These are phyloP conservation scores for Margarornis squamiger DNA, from an alignment of 2,797 vertebrate species.

Conservation along the genomic window DNA sequence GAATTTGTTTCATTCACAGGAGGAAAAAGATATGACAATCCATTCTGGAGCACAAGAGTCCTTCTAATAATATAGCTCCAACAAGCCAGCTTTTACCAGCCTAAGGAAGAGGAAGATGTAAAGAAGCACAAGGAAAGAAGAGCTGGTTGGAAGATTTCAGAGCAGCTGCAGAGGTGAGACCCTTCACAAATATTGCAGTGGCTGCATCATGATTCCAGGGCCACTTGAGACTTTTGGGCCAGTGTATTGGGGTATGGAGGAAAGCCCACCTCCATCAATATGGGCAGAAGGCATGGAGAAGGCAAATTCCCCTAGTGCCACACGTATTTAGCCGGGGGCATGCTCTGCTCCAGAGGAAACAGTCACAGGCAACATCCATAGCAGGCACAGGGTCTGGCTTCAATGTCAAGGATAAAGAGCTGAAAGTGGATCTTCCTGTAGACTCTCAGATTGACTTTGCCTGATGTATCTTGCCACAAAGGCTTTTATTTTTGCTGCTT, in stretches of 20 bases:
- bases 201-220: background rate
- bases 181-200: background rate
- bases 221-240: background rate
- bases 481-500: background rate
- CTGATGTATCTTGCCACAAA: background rate
- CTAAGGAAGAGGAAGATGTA: background rate
- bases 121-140: background rate
- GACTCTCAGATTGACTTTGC: background rate
- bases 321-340: background rate
- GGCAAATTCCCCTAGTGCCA: rapidly evolving
- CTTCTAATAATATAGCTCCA: background rate
- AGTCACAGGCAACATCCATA: background rate
- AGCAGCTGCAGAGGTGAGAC: background rate
- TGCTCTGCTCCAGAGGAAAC: background rate
- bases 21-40: background rate
- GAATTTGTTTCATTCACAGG: background rate
- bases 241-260: background rate
- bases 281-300: background rate
- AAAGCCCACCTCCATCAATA: background rate
- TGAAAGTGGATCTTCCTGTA: background rate
- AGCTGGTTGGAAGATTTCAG: background rate
- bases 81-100: background rate
- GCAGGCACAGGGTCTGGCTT: background rate
- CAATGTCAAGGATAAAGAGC: background rate
- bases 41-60: background rate